Conservation (phyloP, 2,113 vertebrate species). For the Suncus etruscus region DNA sequence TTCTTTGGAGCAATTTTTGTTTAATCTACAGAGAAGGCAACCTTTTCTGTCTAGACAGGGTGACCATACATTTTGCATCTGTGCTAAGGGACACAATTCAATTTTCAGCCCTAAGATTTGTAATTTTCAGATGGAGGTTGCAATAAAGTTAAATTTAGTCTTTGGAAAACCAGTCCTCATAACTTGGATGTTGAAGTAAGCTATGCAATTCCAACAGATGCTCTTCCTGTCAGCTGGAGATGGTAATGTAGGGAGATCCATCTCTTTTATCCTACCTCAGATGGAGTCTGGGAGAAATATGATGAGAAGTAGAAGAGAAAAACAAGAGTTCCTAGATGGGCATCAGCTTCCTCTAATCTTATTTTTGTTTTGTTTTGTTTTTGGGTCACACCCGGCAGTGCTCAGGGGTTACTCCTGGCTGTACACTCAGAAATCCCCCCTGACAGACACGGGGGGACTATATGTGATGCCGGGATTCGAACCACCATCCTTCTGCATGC, state of each 20-base stretch:
- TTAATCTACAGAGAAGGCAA: conserved; percentile 5
- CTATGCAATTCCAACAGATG: neutral
- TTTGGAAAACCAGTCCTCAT: neutral
- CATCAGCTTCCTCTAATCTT: neutral
- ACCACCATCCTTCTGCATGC: too few relatives aligned
- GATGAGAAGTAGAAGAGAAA: neutral
- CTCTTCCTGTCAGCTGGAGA: neutral
- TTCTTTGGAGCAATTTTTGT: neutral
- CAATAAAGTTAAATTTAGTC: neutral
- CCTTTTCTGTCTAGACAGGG: neutral
- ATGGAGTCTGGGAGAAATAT: neutral
- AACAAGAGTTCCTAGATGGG: neutral
- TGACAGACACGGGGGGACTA: too few relatives aligned
- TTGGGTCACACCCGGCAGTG: too few relatives aligned
- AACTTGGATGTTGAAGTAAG: neutral
- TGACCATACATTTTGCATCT: neutral
- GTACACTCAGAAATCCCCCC: too few relatives aligned
- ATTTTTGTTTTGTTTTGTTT: neutral
- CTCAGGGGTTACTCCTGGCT: too few relatives aligned
- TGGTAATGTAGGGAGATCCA: neutral
- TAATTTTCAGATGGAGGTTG: neutral
- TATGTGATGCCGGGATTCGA: too few relatives aligned
- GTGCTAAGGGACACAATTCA: neutral
- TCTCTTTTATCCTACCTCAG: neutral
- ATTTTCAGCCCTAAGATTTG: neutral